phyloP scores from a whole-genome alignment of 1,140 invertebrate species.

The Drosophila carrolli region DNA sequence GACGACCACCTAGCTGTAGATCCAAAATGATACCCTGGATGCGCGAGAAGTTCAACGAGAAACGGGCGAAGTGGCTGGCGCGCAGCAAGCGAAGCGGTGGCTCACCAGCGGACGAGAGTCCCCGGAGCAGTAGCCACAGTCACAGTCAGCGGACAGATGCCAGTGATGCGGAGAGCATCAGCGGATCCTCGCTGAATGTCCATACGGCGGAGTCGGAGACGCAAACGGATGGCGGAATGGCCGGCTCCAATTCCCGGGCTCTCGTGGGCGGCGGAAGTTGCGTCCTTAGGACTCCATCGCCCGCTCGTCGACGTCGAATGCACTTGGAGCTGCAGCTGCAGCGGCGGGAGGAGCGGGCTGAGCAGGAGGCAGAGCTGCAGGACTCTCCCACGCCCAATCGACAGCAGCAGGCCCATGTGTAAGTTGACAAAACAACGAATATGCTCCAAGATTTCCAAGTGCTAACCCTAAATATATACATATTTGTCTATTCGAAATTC shows the following conservation, averaged over 20 bases:
- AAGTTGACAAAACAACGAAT: slow-evolving; percentile 52
- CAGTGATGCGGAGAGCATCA: slow-evolving; percentile 61
- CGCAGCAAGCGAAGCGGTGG: slow-evolving; percentile 50
- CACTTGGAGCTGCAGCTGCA: slow-evolving; percentile 64
- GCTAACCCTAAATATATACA: slow-evolving; percentile 12
- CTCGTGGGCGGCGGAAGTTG: slow-evolving; percentile 58
- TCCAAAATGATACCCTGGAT: slow-evolving; percentile 84
- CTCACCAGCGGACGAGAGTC: slow-evolving; percentile 24
- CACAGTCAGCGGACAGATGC: slow-evolving; percentile 28
- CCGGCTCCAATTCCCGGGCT: slow-evolving; percentile 1
- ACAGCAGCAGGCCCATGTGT: slow-evolving; percentile 66
- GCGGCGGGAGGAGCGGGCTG: slow-evolving; percentile 29
- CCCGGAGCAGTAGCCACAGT: slow-evolving; percentile 40
- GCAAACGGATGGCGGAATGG: slow-evolving; percentile 47
- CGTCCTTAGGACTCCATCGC: slow-evolving; percentile 62
- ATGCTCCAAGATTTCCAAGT: slow-evolving; percentile 19
- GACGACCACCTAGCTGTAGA: slow-evolving; percentile 45
- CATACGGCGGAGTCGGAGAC: slow-evolving; percentile 63
- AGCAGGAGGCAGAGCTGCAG: slow-evolving; percentile 17
- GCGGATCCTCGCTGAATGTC: slow-evolving; percentile 37
- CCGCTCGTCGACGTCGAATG: slow-evolving; percentile 59
- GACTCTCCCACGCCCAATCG: slow-evolving; percentile 28
- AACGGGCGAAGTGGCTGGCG: slow-evolving; percentile 78
- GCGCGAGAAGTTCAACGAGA: slow-evolving; percentile 81
- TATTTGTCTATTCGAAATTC: slow-evolving; percentile 60